phyloP scores from a whole-genome alignment of 2,888 invertebrate species.

The Lepas anatifera region DNA sequence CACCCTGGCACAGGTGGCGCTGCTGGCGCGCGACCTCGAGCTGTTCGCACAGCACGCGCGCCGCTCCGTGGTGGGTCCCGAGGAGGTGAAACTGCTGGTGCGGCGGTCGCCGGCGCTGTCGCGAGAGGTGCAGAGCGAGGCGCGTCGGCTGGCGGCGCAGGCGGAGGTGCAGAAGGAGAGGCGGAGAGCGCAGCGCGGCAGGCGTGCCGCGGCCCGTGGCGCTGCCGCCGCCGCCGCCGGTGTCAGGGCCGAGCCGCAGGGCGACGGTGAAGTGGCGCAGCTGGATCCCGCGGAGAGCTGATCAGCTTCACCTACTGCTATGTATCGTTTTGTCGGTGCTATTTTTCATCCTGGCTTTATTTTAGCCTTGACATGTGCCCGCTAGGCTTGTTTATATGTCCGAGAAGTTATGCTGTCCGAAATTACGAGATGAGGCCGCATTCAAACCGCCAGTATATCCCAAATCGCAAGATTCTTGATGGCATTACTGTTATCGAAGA shows the following conservation, averaged over 20 bases:
- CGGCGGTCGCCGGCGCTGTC: slow-evolving; percentile 48
- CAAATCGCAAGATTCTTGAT: too few species aligned
- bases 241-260: neutral
- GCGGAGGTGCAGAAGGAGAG: neutral
- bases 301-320: neutral
- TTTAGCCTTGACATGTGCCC: too few species aligned
- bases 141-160: neutral
- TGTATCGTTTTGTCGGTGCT: neutral
- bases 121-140: neutral
- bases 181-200: neutral
- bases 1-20: slow-evolving; percentile 43
- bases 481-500: too few species aligned
- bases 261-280: neutral
- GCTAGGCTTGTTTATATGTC: too few species aligned
- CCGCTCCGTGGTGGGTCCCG: slow-evolving; percentile 45
- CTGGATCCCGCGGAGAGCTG: neutral
- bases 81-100: slow-evolving; percentile 50
- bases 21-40: slow-evolving; percentile 48
- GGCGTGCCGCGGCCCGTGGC: neutral
- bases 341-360: too few species aligned
- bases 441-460: too few species aligned
- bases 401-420: too few species aligned
- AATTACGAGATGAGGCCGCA: too few species aligned
- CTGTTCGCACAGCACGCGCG: slow-evolving; percentile 55
- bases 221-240: neutral